phyloP scores from a whole-genome alignment of 2,888 invertebrate species.

The Didymodactylos carnosus region DNA sequence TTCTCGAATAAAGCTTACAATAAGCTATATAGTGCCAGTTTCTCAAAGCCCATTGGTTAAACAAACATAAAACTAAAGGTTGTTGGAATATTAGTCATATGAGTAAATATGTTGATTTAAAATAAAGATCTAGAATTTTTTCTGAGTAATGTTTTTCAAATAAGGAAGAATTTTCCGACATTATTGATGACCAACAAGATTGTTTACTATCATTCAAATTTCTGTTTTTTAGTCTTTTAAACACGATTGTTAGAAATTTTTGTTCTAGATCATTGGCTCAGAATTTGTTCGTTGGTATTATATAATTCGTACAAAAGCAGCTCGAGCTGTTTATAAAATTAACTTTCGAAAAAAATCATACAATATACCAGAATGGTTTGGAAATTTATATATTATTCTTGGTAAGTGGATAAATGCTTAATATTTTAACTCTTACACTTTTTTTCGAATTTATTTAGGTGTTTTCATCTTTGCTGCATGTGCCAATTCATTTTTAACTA shows the following conservation, averaged over 20 bases:
- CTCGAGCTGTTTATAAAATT: not conserved
- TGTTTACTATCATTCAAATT: not conserved
- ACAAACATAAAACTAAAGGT: too few species aligned
- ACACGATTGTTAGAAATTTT: too few species aligned
- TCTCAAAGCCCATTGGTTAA: too few species aligned
- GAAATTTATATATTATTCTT: constrained; percentile 5
- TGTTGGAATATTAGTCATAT: too few species aligned
- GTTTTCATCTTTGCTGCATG: not conserved
- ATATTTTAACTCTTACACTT: not conserved
- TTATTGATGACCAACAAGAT: too few species aligned
- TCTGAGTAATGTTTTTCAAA: too few species aligned
- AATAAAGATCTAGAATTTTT: too few species aligned
- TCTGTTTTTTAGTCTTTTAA: not conserved
- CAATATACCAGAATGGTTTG: constrained; percentile 3
- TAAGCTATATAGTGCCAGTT: too few species aligned
- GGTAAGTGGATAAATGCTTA: not conserved
- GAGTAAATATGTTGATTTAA: too few species aligned
- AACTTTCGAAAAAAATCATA: not conserved
- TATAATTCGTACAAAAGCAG: not conserved
- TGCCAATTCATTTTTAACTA: constrained; percentile 4
- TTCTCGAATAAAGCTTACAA: too few species aligned
- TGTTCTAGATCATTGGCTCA: not conserved
- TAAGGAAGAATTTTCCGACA: too few species aligned
- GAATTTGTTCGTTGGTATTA: not conserved
- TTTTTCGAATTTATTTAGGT: not conserved